phyloP scores from a whole-genome alignment of 2,113 vertebrate genomes.

The Neoarius graeffei region DNA sequence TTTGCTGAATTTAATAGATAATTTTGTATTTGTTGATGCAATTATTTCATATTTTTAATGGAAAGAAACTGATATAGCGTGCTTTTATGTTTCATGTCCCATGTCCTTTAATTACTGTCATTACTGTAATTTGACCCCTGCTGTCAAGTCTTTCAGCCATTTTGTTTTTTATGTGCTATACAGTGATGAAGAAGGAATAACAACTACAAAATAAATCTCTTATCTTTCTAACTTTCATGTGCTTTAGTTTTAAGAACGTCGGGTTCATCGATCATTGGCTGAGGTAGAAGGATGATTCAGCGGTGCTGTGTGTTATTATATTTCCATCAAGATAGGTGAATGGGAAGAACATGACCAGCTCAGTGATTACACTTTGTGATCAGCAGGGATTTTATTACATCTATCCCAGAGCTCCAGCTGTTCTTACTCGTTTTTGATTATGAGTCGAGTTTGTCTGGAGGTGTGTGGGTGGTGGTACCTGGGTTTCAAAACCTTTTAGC shows the following conservation, averaged over 20 bases:
- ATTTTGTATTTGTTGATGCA: no score
- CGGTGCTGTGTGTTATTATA: neutral
- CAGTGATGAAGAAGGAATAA: neutral
- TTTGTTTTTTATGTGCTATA: neutral
- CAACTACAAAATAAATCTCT: neutral
- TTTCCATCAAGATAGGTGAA: neutral
- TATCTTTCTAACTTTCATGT: neutral
- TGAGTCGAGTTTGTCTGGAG: neutral
- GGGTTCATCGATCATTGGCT: neutral
- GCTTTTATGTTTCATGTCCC: no score
- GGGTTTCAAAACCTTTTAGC: neutral
- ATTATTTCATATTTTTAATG: no score
- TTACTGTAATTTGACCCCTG: neutral
- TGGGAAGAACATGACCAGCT: neutral
- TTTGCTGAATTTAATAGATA: no score
- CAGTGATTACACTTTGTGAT: neutral
- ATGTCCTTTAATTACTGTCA: neutral
- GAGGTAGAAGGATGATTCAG: constrained; percentile 8
- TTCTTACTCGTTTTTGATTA: neutral
- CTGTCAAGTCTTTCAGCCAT: neutral
- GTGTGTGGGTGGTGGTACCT: neutral
- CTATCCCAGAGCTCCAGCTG: neutral
- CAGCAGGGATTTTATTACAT: neutral
- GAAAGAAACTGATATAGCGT: no score
- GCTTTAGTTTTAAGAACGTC: neutral